Evolutionary conservation across 2,888 invertebrate genomes (phyloP), one percentile per base, ranked within the genome.

Genomic region (Penaeus monodon): DNA sequence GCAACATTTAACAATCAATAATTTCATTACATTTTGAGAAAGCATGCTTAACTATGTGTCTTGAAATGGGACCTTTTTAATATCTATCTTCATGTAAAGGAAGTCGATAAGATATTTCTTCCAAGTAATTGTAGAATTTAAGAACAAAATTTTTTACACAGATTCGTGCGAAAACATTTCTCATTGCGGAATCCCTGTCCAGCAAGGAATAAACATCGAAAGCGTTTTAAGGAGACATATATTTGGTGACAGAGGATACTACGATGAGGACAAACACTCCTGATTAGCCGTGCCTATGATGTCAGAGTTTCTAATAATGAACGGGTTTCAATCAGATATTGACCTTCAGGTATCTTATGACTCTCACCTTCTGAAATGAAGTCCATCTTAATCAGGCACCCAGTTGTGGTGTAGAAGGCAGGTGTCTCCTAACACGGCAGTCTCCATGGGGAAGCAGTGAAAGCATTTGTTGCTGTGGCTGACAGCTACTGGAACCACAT

Each of bases 231-330:
- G 92, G 92, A 38, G 92, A 92, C 83, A 93, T 89, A 88, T 93
- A 79, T 93, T 93, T 7, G 93, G 93, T 14, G 93, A 93, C 91
- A 88, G 92, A 64, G 93, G 91, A 7, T 91, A 91, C 82, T 91
- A 91, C 90, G 93, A 93, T 89, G 91, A 92, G 57, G 93, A 93
- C 57, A 92, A 92, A 7, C 93, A 93, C 89, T 89, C 93, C 17
- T 93, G 91, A 91, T 93, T 93, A 91, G 91, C 92, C 91, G 93
- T 87, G 90, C 92, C 70, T 93, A 93, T 91, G 93, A 93, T 90
- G 91, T 93, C 88, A 93, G 93, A 17, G 91, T 92, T 68, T 92
- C 93, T 24, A 91, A 93, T 29, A 33, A 33, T 33, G 33, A 33
- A 33, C 33, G 33, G 33, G 33, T 33, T 33, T 33, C 3, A 33